Evolutionary conservation across 2,797 vertebrate genomes (phyloP).

Genomic region (Xenentodon cancila): DNA sequence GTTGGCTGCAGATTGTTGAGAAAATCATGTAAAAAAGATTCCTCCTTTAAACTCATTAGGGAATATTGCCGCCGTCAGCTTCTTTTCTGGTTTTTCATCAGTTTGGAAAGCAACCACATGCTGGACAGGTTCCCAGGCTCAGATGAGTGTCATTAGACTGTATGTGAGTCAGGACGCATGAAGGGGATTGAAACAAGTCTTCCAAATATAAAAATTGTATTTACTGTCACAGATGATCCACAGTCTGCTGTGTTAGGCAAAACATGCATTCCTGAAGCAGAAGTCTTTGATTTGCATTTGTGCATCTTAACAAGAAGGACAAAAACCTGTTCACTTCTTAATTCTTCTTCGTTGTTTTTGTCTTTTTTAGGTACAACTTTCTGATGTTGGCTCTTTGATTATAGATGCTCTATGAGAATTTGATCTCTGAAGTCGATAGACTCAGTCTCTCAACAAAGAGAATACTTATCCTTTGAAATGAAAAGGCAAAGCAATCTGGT

Average conservation of each 20-base stretch:
- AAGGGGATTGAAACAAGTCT: slow-evolving; percentile 38
- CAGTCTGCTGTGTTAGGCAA: slow-evolving; percentile 51
- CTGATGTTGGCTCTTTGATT: slow-evolving; percentile 62
- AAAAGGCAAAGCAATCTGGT: slow-evolving; percentile 57
- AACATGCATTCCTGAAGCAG: slow-evolving; percentile 40
- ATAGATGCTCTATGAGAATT: slow-evolving; percentile 59
- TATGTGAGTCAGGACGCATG: slow-evolving; percentile 40
- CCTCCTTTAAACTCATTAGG: slow-evolving; percentile 63
- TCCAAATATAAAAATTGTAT: slow-evolving; percentile 48
- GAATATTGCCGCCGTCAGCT: slow-evolving; percentile 73
- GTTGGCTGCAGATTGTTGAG: slow-evolving; percentile 39
- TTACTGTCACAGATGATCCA: slow-evolving; percentile 45
- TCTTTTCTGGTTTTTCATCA: slow-evolving; percentile 69
- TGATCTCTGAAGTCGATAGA: slow-evolving; percentile 56
- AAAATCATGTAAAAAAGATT: slow-evolving; percentile 60
- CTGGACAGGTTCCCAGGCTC: slow-evolving; percentile 55
- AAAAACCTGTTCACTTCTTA: slow-evolving; percentile 25
- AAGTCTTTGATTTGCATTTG: slow-evolving; percentile 40
- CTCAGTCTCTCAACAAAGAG: slow-evolving; percentile 66
- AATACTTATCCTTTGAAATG: slow-evolving; percentile 75
- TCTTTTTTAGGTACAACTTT: slow-evolving; percentile 8
- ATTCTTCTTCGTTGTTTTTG: slow-evolving; percentile 58
- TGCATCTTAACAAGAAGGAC: background rate
- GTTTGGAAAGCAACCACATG: slow-evolving; percentile 39
- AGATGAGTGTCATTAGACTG: slow-evolving; percentile 48